Evolutionary conservation across 1,140 invertebrate genomes (phyloP).

Genomic region (Anoplolepis gracilipes): DNA sequence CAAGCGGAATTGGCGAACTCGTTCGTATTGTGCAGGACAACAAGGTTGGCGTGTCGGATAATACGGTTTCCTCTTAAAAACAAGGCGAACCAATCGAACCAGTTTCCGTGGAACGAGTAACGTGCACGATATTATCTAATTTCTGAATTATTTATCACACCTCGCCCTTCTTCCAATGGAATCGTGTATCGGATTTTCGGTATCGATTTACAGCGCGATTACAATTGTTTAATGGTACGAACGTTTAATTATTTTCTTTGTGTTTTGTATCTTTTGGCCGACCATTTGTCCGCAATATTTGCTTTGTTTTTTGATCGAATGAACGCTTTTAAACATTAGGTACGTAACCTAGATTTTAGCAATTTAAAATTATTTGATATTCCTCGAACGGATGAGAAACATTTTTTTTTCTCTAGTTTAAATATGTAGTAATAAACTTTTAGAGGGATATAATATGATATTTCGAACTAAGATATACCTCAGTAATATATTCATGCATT

Average conservation of each 20-base stretch:
- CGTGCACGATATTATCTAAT: conserved; percentile 66
- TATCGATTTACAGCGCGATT: conserved; percentile 42
- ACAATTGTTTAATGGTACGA: conserved; percentile 35
- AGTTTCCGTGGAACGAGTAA: conserved; percentile 48
- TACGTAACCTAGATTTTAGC: not conserved
- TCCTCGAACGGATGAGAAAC: not conserved
- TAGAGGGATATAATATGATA: not conserved
- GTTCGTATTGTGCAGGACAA: conserved; percentile 55
- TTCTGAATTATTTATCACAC: conserved; percentile 62
- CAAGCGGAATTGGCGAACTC: conserved; percentile 43
- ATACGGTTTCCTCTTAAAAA: conserved; percentile 60
- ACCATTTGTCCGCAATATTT: not conserved
- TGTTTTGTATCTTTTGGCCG: not conserved
- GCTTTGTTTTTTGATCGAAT: not conserved
- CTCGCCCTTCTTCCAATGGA: conserved; percentile 16
- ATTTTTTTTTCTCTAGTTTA: not conserved
- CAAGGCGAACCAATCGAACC: conserved; percentile 63
- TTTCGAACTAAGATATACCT: not conserved
- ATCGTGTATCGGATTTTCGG: conserved; percentile 36
- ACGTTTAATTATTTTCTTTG: conserved; percentile 34
- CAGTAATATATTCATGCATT: not conserved
- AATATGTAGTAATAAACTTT: not conserved
- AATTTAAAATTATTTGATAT: not conserved
- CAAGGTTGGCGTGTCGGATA: conserved; percentile 51
- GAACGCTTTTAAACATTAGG: not conserved